Base-by-base conservation (phyloP, 37 sponge, comb jelly and placozoan species). In the Bolinopsis microptera region DNA sequence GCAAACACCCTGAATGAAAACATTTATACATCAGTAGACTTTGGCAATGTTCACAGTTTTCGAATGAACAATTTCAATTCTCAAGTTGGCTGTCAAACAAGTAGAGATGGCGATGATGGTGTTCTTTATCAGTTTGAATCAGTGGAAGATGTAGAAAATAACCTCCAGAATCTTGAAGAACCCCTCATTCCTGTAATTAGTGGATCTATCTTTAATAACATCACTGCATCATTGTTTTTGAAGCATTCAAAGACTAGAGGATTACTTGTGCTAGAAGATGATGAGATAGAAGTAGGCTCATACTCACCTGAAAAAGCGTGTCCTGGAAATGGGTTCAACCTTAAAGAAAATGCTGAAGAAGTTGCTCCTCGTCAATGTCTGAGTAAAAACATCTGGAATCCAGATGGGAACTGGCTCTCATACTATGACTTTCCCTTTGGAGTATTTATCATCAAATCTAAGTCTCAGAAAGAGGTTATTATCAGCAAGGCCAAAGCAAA, bases 291-390 rank as follows among this genome's bases (percentile, higher is more conserved):
- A 40, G 24, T 41, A 30, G 61, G 39, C 8, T 39, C 48, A 5
- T 77, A 34, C 33, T 77, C 80, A 28, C 41, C 61, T 39, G 90
- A 38, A 86, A 86, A 86, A 27, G n/a, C 90, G 0, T 86, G 90
- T 30, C 90, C 90, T 39, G 90, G 90, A 35, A 86, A 86, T 86
- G 90, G 90, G 13, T 86, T 28, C 35, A 86, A 86, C 48, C n/a
- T 40, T 39, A 28, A 28, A 9, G 90, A 86, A 27, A 86, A 22
- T 22, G 41, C 5, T 26, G n/a, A 0, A 18, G 27, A 28, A 3
- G 41, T 40, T 18, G 48, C 23, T 28, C 26, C 26, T 27, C 25
- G 26, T 24, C 25, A 39, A n/a, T 86, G 90, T 25, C 9, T 39
- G 3, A 86, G 61, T 25, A 23, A 39, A 41, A 8, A 86, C 13